Percentiles rank a stretch among this genome's conserved stretches.
Evolutionary conservation across 2,797 vertebrate species (phyloP).

Genomic region (Prionace glauca): DNA sequence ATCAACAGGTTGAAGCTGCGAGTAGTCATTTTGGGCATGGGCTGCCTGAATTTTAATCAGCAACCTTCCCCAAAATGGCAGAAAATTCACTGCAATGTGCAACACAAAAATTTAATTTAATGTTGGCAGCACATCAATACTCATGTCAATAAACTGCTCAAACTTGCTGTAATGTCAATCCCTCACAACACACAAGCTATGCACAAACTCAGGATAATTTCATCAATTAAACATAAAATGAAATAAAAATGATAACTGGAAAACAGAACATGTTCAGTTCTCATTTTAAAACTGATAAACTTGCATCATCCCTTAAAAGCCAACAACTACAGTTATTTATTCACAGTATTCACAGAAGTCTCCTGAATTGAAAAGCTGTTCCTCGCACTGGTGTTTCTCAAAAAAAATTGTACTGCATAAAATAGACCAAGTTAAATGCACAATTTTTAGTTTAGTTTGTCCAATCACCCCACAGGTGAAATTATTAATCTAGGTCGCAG

Average conservation of each 20-base stretch:
- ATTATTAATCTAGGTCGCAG: background rate
- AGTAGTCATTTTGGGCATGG: background rate
- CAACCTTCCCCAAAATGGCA: background rate
- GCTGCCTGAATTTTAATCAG: background rate
- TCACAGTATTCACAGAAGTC: background rate
- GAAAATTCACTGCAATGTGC: background rate
- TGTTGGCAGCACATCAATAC: background rate
- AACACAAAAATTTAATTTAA: background rate
- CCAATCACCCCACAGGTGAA: background rate
- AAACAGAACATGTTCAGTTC: background rate
- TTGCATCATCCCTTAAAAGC: background rate
- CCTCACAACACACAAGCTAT: background rate
- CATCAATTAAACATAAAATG: background rate
- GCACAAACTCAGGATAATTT: background rate
- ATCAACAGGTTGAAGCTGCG: background rate
- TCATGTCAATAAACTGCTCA: background rate
- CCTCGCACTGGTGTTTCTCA: background rate
- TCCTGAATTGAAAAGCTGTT: background rate
- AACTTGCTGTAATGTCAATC: background rate
- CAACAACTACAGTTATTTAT: background rate
- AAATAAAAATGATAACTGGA: background rate
- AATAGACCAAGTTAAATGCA: background rate
- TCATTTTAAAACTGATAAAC: background rate
- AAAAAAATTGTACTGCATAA: background rate
- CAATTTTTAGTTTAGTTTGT: background rate